A percentile compares a stretch with the other conserved stretches of the same genome.
Evolutionary conservation across 2,888 invertebrate species (phyloP).

Genomic region (Agriopis marginaria): DNA sequence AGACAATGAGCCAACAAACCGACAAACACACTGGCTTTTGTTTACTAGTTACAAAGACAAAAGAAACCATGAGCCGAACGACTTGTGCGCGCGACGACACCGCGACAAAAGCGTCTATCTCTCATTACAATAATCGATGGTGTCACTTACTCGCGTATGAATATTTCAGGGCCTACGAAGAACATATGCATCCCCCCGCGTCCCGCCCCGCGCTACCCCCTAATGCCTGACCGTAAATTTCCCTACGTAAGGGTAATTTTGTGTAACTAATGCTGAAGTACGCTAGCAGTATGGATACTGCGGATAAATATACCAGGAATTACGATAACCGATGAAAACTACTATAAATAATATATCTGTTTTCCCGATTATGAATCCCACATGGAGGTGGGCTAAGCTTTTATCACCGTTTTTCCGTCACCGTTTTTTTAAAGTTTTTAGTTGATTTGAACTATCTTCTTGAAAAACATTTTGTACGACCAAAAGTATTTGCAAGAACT

Average conservation of each 20-base stretch:
- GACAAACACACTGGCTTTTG: neutral
- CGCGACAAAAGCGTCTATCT: constrained; percentile 49
- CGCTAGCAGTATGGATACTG: constrained; percentile 21
- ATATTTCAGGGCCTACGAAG: constrained; percentile 58
- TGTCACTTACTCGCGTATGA: constrained; percentile 69
- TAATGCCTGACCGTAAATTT: constrained; percentile 61
- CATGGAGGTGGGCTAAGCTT: no score
- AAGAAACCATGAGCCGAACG: constrained; percentile 22
- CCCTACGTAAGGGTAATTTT: constrained; percentile 48
- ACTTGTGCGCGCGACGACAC: constrained; percentile 48
- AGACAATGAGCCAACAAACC: neutral
- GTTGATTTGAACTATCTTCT: no score
- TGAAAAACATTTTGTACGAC: no score
- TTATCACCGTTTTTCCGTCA: no score
- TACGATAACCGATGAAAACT: no score
- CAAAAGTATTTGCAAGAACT: no score
- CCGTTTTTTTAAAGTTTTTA: no score
- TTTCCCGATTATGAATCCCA: no score
- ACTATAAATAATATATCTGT: no score
- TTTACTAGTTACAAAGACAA: neutral
- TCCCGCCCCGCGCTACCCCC: constrained; percentile 33
- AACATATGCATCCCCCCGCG: constrained; percentile 35
- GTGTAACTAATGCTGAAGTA: constrained; percentile 46
- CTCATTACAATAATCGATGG: constrained; percentile 71
- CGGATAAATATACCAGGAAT: neutral